These are phyloP conservation scores for Orthosia cruda DNA, from an alignment of 2,888 invertebrate genomes.

Conservation along the genomic window DNA sequence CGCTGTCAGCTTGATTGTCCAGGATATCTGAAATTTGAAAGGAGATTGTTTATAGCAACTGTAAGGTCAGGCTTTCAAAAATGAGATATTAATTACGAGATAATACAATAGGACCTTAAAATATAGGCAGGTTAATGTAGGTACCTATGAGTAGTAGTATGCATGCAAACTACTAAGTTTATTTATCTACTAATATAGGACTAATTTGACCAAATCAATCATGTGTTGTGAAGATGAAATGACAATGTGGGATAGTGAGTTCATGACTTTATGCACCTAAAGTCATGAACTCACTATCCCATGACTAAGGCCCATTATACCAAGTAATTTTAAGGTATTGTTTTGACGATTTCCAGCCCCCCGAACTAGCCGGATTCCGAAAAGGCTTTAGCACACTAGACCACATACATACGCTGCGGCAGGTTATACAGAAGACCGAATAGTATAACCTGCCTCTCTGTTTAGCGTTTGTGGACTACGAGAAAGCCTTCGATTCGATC, in stretches of 20 bases:
- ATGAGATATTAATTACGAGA: background rate
- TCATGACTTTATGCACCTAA: background rate
- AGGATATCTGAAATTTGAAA: conserved; percentile 79
- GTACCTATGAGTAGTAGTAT: background rate
- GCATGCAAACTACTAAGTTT: background rate
- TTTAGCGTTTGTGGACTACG: too few species aligned
- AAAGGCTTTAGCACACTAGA: too few species aligned
- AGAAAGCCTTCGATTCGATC: too few species aligned
- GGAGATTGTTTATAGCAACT: background rate
- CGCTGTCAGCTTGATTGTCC: conserved; percentile 79
- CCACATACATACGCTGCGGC: too few species aligned
- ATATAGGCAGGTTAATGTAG: background rate
- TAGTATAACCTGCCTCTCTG: too few species aligned
- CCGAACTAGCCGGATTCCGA: too few species aligned
- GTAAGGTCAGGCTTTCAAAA: background rate
- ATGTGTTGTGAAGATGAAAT: background rate
- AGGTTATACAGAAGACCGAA: too few species aligned
- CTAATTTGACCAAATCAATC: background rate
- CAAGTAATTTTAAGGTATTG: too few species aligned
- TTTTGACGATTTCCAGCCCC: too few species aligned
- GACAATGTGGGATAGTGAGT: background rate
- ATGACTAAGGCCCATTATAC: too few species aligned
- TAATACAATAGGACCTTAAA: background rate
- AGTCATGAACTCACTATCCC: too few species aligned
- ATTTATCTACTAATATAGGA: background rate